Evolutionary conservation across 2,888 invertebrate genomes (phyloP), one percentile per base, ranked within the genome.

Genomic region (Oconnorella tubifera): DNA sequence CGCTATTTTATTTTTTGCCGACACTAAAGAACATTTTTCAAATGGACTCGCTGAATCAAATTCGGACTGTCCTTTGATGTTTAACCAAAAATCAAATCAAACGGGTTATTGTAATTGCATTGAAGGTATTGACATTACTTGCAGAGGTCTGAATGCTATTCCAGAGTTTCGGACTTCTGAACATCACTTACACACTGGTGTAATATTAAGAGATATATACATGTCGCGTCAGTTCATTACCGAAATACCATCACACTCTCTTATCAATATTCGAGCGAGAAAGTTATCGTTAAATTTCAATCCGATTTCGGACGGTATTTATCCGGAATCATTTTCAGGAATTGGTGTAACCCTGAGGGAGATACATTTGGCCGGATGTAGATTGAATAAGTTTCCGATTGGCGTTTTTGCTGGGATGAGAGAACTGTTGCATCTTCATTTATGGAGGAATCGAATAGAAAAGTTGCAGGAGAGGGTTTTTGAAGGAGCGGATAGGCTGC

Each of bases 381-480:
- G 57, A 28, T 53, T 68, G 27, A n/a, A 31, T 6, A 25, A 14
- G 3, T 33, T 69, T 2, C 62, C 64, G 4, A 32, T 31, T 0
- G 59, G 59, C 2, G 53, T 66, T 27, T 53, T 69, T 6, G 33
- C 33, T 2, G 66, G 64, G 6, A 63, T 69, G 65, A 29, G 25
- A 25, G 50, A 50, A 19, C 61, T 69, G n/a, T 56, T 53, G 10
- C 29, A 49, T 27, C 49, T 69, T 2, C 59, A 65, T 49, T 56
- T 69, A 14, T 69, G 69, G 67, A 51, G 66, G 32, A 69, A 69
- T 56, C 29, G 65, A 4, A 63, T 69, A n/a, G 27, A 49, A 2
- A 28, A 32, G 48, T 51, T 69, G 3, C 66, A 64, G 23, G 27
- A 40, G 2, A 56, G 64, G 14, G 48, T 66, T 27, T 69, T 69